A percentile compares a stretch with the other conserved stretches of the same genome.
Conservation (phyloP, 1,140 invertebrate genomes). For the Acromyrmex charruanus region DNA sequence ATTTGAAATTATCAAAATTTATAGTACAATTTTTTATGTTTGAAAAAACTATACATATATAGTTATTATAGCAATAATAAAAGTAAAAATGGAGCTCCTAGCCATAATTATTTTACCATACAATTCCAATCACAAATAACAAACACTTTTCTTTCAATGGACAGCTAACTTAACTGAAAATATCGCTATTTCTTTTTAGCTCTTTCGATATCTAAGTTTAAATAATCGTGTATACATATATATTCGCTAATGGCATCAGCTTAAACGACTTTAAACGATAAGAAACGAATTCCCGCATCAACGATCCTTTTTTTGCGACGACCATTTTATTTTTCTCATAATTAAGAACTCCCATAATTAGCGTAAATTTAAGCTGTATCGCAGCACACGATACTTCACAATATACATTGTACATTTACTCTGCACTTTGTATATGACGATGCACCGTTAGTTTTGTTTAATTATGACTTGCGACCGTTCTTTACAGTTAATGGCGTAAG, state of each 20-base stretch:
- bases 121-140: no score
- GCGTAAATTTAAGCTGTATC: not conserved
- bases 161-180: not conserved
- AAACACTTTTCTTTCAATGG: no score
- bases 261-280: not conserved
- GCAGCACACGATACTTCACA: no score
- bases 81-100: no score
- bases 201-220: not conserved
- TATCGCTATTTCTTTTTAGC: not conserved
- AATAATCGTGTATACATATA: not conserved
- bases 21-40: no score
- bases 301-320: not conserved
- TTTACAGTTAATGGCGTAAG: conserved; percentile 55
- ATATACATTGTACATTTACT: conserved; percentile 1
- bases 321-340: conserved; percentile 4
- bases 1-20: no score
- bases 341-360: conserved; percentile 34
- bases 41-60: no score
- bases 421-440: conserved; percentile 6
- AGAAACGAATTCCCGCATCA: not conserved
- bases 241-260: not conserved
- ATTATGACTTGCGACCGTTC: conserved; percentile 57
- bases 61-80: no score
- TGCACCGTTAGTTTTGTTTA: conserved; percentile 57
- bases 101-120: no score